Base-by-base conservation (phyloP, 1,140 invertebrate species). In the Pseudomyrmex dendroicus region DNA sequence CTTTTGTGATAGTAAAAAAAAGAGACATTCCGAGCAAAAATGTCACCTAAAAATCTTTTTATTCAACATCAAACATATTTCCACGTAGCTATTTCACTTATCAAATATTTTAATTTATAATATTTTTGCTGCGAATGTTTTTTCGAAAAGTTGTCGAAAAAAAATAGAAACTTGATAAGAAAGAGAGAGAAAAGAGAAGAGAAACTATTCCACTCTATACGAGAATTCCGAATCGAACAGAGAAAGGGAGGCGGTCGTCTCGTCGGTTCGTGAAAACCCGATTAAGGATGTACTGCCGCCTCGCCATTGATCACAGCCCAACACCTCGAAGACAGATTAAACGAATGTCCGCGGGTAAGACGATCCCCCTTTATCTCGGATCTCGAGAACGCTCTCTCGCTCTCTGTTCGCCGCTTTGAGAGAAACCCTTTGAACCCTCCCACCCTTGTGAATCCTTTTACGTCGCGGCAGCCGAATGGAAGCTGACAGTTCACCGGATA, bases 301-400 rank as follows among this genome's bases (percentile, higher is more conserved):
- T 64, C 68, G 77, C 85, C 87, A 89, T 90, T 89, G 89, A 89
- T 90, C 87, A 90, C 87, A 73, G 62, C 59, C 86, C 85, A 87
- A 90, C 89, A 85, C 89, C 89, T 87, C 87, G 83, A 86, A 84
- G 90, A 90, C 89, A 89, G 88, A 90, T 89, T 86, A 91, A 91
- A 91, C 88, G 88, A 90, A 90, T 85, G 88, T 87, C 78, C 84
- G 83, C 76, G 64, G 67, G 90, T 90, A 91, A 91, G 83, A 89
- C 90, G 90, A 91, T 90, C 88, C 88, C 59, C 64, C 73, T 90
- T 90, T 90, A 90, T 90, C 89, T 90, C 68, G 73, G 73, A 90
- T 90, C 89, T 90, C 83, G 61, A 85, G 80, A 82, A 84, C 73
- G 80, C 80, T 70, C 73, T 87, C 73, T 88, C 35, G 35, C 35